These are phyloP conservation scores for Choloepus hoffmanni DNA, from an alignment of 2,113 vertebrate species.

Conservation along the genomic window DNA sequence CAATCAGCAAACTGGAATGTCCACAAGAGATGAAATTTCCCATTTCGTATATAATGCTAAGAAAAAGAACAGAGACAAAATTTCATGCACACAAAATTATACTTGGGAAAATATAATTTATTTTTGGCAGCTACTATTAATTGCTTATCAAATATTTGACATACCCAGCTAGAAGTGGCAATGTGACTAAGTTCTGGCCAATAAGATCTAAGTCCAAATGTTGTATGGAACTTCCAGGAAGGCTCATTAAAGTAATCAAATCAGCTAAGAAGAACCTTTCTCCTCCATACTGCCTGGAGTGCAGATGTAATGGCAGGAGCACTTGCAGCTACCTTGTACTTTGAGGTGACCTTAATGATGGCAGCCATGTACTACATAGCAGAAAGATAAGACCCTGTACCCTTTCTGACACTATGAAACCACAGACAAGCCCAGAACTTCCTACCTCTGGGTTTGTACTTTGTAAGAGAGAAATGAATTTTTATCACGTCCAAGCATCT, in stretches of 20 bases:
- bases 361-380: rapidly evolving
- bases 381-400: background rate
- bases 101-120: background rate
- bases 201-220: background rate
- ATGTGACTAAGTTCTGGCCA: background rate
- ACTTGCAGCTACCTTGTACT: background rate
- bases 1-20: background rate
- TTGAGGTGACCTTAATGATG: background rate
- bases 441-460: background rate
- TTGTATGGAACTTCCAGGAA: background rate
- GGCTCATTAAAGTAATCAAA: background rate
- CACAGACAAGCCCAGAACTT: background rate
- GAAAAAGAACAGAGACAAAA: background rate
- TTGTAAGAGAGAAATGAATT: conserved; percentile 12
- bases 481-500: background rate
- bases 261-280: background rate
- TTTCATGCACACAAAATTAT: background rate
- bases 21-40: background rate
- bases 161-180: background rate
- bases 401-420: background rate
- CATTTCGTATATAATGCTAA: background rate
- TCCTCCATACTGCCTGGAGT: background rate
- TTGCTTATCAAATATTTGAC: background rate
- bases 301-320: background rate
- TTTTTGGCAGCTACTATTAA: background rate